phyloP scores from a whole-genome alignment of 2,888 invertebrate species.

The Myathropa florea region DNA sequence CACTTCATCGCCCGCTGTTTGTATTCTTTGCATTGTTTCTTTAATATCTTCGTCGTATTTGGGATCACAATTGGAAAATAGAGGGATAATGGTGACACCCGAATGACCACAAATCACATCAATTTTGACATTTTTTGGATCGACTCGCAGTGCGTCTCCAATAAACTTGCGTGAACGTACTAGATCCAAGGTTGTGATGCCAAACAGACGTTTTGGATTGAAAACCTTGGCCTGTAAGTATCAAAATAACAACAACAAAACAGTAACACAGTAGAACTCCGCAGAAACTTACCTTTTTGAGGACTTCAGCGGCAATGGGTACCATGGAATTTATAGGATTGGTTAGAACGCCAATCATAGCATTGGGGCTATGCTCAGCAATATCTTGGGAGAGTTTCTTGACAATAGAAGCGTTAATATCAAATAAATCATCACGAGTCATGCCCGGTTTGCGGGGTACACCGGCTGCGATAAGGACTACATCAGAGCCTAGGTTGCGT shows the following conservation, averaged over 20 bases:
- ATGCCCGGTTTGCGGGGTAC: slow-evolving; percentile 98
- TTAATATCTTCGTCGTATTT: slow-evolving; percentile 89
- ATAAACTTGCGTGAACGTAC: slow-evolving; percentile 96
- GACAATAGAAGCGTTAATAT: slow-evolving; percentile 96
- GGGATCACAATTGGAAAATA: slow-evolving; percentile 94
- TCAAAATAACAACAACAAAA: background rate
- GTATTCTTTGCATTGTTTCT: slow-evolving; percentile 92
- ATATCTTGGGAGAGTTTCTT: slow-evolving; percentile 89
- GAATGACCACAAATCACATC: slow-evolving; percentile 99
- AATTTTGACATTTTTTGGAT: slow-evolving; percentile 89
- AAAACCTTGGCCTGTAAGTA: slow-evolving; percentile 83
- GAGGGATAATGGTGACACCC: slow-evolving; percentile 96
- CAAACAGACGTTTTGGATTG: slow-evolving; percentile 94
- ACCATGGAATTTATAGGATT: slow-evolving; percentile 99
- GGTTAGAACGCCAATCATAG: slow-evolving; percentile 95
- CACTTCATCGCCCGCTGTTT: slow-evolving; percentile 97
- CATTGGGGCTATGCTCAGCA: slow-evolving; percentile 91
- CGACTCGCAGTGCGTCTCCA: slow-evolving; percentile 90
- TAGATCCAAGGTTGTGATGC: slow-evolving; percentile 97
- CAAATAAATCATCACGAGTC: slow-evolving; percentile 97
- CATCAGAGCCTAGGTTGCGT: slow-evolving; percentile 81
- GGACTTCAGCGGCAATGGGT: slow-evolving; percentile 95
- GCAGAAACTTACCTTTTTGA: slow-evolving; percentile 85
- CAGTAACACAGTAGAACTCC: background rate
- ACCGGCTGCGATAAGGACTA: slow-evolving; percentile 97